Evolutionary conservation across 2,113 vertebrate genomes (phyloP), one percentile per base, ranked within the genome.

Genomic region (Arenaria interpres): DNA sequence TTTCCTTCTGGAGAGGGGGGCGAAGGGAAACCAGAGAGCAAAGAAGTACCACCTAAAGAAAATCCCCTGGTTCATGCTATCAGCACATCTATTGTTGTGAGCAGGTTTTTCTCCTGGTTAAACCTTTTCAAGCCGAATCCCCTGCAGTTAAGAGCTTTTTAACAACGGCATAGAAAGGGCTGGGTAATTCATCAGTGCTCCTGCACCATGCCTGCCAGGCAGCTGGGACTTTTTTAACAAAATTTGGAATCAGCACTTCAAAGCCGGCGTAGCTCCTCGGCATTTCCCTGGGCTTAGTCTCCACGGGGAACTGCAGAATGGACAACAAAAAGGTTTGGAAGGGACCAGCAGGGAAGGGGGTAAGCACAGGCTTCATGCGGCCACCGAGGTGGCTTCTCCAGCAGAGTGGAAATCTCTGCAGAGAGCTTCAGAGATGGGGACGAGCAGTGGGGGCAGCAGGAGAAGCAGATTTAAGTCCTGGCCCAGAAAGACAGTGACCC

Each of bases 381-480:
- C 17, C 13, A 37, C 43, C 1, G 2, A 54, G 15, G 33, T 1
- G 5, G 50, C 43, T 84, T 68, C 72, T 77, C 35, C 9, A 2
- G 20, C 14, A 30, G n/a, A 86, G 32, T 4, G 22, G 64, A 56
- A 82, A 85, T 15, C 59, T 66, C n/a, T 82, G 45, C 63, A 91
- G 33, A 75, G 79, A 82, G 48, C 59, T 92, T 23, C 39, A 67
- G 87, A 35, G 39, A 25, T 13, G 12, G 5, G 19, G 25, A 32
- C 1, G 11, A 62, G 56, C 0, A 2, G 9, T 25, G 12, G 60
- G 0, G 9, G 51, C 0, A 5, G 60, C 59, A 68, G 30, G 32
- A 78, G 16, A 54, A 89, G 45, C 13, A 69, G 54, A 74, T 45
- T 39, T 48, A 76, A 77, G 22, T 51, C 39, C 57, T 60, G 13